Evolutionary conservation across 2,888 invertebrate genomes (phyloP), one percentile per base, ranked within the genome.

Genomic region (Mesorhabditis sp.): DNA sequence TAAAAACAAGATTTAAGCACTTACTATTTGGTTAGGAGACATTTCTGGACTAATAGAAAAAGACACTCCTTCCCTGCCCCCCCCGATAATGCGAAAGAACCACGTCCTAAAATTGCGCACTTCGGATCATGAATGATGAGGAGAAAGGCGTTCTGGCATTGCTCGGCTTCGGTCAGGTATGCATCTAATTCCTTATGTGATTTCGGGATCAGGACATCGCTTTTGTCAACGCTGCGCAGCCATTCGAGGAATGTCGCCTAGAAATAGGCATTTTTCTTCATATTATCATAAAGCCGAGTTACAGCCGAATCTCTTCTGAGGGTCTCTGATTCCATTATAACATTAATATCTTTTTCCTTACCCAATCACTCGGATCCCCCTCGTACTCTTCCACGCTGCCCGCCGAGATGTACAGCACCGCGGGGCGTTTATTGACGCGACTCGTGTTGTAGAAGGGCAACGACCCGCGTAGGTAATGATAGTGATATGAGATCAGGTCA

Each of bases 121-220:
- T 13, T 63, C 5, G 68, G 61, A 42, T 75, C 70, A 0, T 70
- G 70, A 28, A 78, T 13, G 4, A 78, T 58, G 3, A 76, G 10
- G 13, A 72, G 43, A 65, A 68, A 76, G 42, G 74, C 75, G 44
- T 28, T 68, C 28, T 72, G 68, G 45, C 76, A 78, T 65, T 78
- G 74, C 3, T 65, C 67, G 44, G 75, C 71, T 3, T 66, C 68
- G 4, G 75, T 72, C 3, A 75, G 13, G 44, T 72, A 64, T 7
- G 65, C n/a, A 43, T 75, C 71, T 62, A 75, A 41, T 5, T 67
- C 68, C 4, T 68, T 62, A 41, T 70, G 71, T 4, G 67, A 58
- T 62, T 63, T 71, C 28, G 74, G 73, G 45, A 71, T 43, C 28
- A 67, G 43, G 10, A 74, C 58, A 43, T 58, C 67, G 7, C 72